Base-by-base conservation (phyloP, 2,797 vertebrate species). In the Melanotaenia trifasciata region DNA sequence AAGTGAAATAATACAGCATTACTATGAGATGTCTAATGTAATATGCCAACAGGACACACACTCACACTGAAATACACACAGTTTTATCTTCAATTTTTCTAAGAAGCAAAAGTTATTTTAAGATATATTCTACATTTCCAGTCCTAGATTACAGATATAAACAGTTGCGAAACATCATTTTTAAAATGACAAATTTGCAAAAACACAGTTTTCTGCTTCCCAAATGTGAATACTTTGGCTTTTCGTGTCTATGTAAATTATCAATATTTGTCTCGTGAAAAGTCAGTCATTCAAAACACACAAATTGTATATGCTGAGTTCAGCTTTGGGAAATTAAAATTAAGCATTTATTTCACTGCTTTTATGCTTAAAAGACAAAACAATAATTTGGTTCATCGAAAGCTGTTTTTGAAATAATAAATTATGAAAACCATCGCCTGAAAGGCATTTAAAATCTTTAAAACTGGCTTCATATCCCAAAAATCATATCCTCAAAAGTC, bases 251-350 rank as follows among this genome's bases (percentile, higher is more conserved):
- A 36, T 22, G 3, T n/a, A 32, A 35, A 58, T 28, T 2, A 11
- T n/a, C 7, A n/a, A 22, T 9, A 5, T 53, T 18, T 18, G 9
- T 8, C 18, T 69, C 45, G 47, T 45, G 8, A 18, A 35, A 22
- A 9, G 13, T 60, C 30, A 7, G 14, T 63, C 36, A 30, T 53
- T 53, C 53, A 74, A 59, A 70, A 60, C 4, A 69, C 36, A 30
- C 0, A 0, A 4, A 36, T 45, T 67, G 2, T 26, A n/a, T 32
- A 12, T 33, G 13, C 14, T 6, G 58, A 4, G 1, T 20, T 54
- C 7, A 22, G 14, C 30, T 58, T 50, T 54, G 1, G 1, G 12
- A 43, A 35, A 60, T 26, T 28, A 20, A 32, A 16, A 2, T 1
- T 26, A 10, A 47, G 5, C 20, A 9, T 47, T 9, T n/a, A 47